Evolutionary conservation across 2,888 invertebrate species (phyloP).

Genomic region (Troides aeacus): DNA sequence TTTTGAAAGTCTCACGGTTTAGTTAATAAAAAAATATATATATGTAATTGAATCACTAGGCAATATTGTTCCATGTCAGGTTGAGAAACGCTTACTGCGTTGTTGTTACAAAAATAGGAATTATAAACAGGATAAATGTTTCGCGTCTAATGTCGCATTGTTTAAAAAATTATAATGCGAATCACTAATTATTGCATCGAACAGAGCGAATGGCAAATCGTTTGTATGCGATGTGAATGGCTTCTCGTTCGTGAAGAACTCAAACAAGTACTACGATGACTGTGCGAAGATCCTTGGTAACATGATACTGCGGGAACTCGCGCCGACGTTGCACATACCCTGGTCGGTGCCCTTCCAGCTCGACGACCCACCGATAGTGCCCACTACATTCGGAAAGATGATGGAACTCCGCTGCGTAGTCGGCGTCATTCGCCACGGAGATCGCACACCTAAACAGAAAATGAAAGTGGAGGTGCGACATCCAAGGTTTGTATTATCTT

Average conservation of each 20-base stretch:
- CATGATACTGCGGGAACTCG: constrained; percentile 96
- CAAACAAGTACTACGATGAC: constrained; percentile 99
- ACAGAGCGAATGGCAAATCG: constrained; percentile 97
- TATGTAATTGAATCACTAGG: no score
- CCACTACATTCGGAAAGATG: constrained; percentile 99
- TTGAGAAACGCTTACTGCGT: no score
- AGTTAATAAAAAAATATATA: no score
- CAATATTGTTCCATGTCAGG: no score
- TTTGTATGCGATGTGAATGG: constrained; percentile 99
- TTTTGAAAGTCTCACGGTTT: no score
- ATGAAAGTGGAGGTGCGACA: constrained; percentile 99
- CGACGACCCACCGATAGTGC: constrained; percentile 99
- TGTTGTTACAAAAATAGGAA: no score
- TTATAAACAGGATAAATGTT: no score
- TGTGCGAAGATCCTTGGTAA: constrained; percentile 99
- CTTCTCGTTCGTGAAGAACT: constrained; percentile 99
- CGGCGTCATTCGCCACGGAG: constrained; percentile 98
- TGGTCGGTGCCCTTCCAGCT: constrained; percentile 98
- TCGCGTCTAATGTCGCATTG: no score
- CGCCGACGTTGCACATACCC: constrained; percentile 97
- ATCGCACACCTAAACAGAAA: constrained; percentile 99
- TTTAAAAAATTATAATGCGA: no score
- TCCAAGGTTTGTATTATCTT: constrained; percentile 84
- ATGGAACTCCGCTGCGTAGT: constrained; percentile 95
- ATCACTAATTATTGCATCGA: no score